These are phyloP conservation scores for Gambusia yucatana DNA, from an alignment of 2,797 vertebrate species.

Conservation along the genomic window DNA sequence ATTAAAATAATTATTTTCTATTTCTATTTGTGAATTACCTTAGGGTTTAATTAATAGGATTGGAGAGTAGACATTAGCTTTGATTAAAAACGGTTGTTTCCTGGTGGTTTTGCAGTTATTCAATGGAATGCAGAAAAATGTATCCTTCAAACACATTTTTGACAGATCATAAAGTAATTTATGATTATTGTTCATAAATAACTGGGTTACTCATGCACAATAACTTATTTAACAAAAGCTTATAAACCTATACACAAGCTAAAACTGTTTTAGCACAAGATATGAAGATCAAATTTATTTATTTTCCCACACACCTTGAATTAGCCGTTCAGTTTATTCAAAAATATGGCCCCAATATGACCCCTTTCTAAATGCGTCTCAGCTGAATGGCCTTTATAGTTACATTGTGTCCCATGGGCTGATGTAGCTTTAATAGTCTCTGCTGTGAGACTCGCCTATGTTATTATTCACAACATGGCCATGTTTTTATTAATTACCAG, in stretches of 20 bases:
- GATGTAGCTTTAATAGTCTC: background rate
- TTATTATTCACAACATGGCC: conserved; percentile 7
- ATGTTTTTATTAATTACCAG: conserved; percentile 19
- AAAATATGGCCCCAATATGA: background rate
- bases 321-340: background rate
- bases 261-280: background rate
- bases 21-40: background rate
- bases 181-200: too few relatives aligned
- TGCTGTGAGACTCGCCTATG: background rate
- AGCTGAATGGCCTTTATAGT: background rate
- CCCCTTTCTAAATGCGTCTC: background rate
- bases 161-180: background rate
- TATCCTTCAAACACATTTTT: background rate
- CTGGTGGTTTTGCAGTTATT: background rate
- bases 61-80: background rate
- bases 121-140: background rate
- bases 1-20: background rate
- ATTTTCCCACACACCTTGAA: background rate
- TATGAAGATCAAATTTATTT: background rate
- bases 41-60: background rate
- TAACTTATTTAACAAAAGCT: background rate
- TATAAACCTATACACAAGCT: background rate
- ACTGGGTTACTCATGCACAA: background rate
- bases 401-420: background rate
- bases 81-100: background rate